phyloP scores from a whole-genome alignment of 2,113 vertebrate genomes.

The Danionella cerebrum region DNA sequence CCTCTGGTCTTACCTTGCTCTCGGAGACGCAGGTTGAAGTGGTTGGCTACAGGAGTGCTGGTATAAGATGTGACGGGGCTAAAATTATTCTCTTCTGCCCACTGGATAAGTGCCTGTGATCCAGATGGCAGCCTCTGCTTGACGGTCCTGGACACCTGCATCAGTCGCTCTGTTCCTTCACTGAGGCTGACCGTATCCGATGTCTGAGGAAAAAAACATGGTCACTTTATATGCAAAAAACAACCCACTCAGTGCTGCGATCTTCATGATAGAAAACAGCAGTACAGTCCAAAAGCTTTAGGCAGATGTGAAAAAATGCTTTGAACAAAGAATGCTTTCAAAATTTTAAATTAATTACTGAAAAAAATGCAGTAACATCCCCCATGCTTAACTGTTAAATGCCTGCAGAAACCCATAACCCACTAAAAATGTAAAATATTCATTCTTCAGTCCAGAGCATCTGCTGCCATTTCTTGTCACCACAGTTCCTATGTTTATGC shows the following conservation, averaged over 20 bases:
- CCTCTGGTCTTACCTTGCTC: slow-evolving; percentile 70
- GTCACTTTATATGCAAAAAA: neutral
- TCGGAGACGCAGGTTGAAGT: slow-evolving; percentile 77
- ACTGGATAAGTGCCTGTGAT: slow-evolving; percentile 74
- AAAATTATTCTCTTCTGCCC: slow-evolving; percentile 73
- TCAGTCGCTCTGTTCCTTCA: slow-evolving; percentile 40
- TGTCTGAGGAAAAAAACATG: slow-evolving; percentile 58
- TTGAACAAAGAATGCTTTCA: no score
- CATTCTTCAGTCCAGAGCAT: no score
- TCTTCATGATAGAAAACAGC: no score
- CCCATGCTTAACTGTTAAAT: no score
- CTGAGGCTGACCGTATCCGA: slow-evolving; percentile 79
- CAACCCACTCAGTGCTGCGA: neutral
- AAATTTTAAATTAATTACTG: no score
- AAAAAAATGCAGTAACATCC: no score
- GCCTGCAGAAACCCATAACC: no score
- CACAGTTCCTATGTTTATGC: no score
- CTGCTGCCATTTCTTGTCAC: no score
- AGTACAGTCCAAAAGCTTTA: no score
- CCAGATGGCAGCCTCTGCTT: slow-evolving; percentile 71
- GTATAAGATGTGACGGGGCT: slow-evolving; percentile 84
- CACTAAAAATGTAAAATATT: no score
- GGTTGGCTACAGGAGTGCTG: slow-evolving; percentile 78
- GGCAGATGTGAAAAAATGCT: no score
- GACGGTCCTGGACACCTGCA: slow-evolving; percentile 47